A percentile compares a stretch with the other conserved stretches of the same genome.
Conservation (phyloP, 2,797 vertebrate genomes). For the Siniperca scherzeri region DNA sequence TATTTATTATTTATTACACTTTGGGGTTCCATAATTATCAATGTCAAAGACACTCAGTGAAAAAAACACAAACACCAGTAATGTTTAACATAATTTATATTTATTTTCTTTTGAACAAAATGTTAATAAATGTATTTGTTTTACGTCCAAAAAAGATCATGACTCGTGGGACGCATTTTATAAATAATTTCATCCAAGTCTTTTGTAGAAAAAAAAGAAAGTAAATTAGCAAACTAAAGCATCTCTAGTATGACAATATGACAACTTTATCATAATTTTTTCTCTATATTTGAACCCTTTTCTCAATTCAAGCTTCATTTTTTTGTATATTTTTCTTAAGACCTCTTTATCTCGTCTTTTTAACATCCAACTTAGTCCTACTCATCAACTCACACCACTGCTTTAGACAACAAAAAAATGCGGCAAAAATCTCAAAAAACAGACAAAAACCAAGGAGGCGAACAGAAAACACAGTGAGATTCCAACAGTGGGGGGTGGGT, state of each 20-base stretch:
- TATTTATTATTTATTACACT: neutral
- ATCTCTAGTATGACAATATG: conserved; percentile 90
- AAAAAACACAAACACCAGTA: conserved; percentile 74
- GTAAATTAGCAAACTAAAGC: conserved; percentile 89
- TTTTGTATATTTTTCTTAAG: conserved; percentile 67
- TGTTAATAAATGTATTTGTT: conserved; percentile 89
- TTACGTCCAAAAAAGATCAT: conserved; percentile 90
- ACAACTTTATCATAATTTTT: conserved; percentile 85
- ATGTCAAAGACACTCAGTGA: conserved; percentile 1
- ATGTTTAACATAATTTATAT: conserved; percentile 90
- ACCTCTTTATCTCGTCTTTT: conserved; percentile 78
- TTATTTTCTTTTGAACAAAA: conserved; percentile 90
- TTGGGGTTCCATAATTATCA: neutral
- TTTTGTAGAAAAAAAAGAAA: conserved; percentile 92
- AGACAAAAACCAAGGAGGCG: conserved; percentile 74
- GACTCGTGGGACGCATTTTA: conserved; percentile 90
- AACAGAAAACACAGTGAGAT: conserved; percentile 81
- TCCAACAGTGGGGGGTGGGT: conserved; percentile 58
- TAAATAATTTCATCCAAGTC: conserved; percentile 91
- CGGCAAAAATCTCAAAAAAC: conserved; percentile 78
- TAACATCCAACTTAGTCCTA: conserved; percentile 81
- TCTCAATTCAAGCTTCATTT: conserved; percentile 73
- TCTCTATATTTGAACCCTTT: conserved; percentile 84
- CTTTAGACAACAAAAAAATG: conserved; percentile 82
- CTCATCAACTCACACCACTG: conserved; percentile 83